These are phyloP conservation scores for Pholis gunnellus DNA, from an alignment of 2,113 vertebrate genomes.

Conservation along the genomic window DNA sequence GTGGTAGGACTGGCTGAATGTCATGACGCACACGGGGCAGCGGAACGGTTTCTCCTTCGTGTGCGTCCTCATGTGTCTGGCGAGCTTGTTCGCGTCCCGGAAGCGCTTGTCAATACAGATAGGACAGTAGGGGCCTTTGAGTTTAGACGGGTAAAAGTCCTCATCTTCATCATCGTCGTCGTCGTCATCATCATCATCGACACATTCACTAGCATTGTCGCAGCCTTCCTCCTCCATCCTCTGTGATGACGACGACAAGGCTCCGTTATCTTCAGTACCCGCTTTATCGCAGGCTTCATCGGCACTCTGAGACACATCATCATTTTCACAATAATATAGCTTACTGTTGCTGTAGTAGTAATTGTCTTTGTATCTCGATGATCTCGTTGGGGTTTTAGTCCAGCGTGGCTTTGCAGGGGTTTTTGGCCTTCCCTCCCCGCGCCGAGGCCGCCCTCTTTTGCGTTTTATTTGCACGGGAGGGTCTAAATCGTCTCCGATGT, in stretches of 20 bases:
- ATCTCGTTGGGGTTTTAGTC: not conserved
- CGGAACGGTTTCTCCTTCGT: conserved; percentile 75
- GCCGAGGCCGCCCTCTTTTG: conserved; percentile 66
- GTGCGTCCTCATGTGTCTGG: conserved; percentile 75
- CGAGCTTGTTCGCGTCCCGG: conserved; percentile 60
- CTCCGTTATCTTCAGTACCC: not conserved
- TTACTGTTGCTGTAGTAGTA: conserved; percentile 28
- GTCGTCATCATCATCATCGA: not conserved
- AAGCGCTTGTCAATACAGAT: conserved; percentile 56
- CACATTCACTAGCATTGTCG: not conserved
- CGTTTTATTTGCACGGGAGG: conserved; percentile 34
- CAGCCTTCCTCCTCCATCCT: conserved; percentile 2
- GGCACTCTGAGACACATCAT: not conserved
- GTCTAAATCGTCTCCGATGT: conserved; percentile 58
- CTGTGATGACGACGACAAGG: not conserved
- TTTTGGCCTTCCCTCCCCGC: conserved; percentile 19
- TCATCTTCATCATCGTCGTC: not conserved
- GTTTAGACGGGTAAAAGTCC: not conserved
- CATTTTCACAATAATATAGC: not conserved
- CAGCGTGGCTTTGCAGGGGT: not conserved
- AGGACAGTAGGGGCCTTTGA: conserved; percentile 52
- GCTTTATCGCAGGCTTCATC: not conserved
- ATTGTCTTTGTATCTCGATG: conserved; percentile 22
- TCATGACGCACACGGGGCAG: conserved; percentile 63
- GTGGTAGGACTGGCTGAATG: conserved; percentile 79